phyloP scores from a whole-genome alignment of 2,113 vertebrate species.

The Psittacara wagleri region DNA sequence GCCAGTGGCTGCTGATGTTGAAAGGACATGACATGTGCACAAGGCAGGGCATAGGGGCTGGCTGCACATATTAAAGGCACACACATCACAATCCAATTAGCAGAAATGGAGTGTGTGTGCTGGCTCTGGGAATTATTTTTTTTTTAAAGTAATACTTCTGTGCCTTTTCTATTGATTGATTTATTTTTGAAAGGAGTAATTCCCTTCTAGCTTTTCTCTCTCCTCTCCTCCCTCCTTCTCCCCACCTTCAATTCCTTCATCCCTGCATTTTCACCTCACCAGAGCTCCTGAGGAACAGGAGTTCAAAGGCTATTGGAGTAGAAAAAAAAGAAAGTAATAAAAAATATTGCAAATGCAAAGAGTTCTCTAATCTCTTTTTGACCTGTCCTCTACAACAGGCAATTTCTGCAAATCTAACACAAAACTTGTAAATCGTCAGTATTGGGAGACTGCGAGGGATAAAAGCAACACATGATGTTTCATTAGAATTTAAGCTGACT shows the following conservation, averaged over 20 bases:
- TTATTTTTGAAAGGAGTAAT: slow-evolving; percentile 52
- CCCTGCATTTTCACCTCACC: slow-evolving; percentile 16
- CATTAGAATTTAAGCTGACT: slow-evolving; percentile 18
- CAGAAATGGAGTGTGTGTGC: slow-evolving; percentile 51
- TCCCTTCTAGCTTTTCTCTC: slow-evolving; percentile 25
- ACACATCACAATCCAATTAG: slow-evolving; percentile 74
- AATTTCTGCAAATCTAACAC: slow-evolving; percentile 10
- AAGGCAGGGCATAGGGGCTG: slow-evolving; percentile 83
- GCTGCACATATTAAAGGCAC: slow-evolving; percentile 91
- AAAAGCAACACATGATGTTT: neutral
- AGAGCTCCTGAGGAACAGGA: neutral
- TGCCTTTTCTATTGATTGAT: slow-evolving; percentile 63
- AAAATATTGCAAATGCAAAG: neutral
- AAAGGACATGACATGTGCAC: slow-evolving; percentile 94
- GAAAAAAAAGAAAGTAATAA: neutral
- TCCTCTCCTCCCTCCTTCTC: neutral
- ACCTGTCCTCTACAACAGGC: neutral
- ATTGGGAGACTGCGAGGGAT: neutral
- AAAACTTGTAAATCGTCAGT: slow-evolving; percentile 21
- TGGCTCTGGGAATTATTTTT: slow-evolving; percentile 23
- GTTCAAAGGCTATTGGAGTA: slow-evolving; percentile 37
- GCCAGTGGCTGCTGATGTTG: slow-evolving; percentile 94
- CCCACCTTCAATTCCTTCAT: neutral
- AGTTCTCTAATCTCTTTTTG: slow-evolving; percentile 22
- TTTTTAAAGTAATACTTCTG: slow-evolving; percentile 36